Percentiles rank a stretch among this genome's conserved stretches.
Evolutionary conservation across 2,888 invertebrate species (phyloP).

Genomic region (Thereva nobilitata): DNA sequence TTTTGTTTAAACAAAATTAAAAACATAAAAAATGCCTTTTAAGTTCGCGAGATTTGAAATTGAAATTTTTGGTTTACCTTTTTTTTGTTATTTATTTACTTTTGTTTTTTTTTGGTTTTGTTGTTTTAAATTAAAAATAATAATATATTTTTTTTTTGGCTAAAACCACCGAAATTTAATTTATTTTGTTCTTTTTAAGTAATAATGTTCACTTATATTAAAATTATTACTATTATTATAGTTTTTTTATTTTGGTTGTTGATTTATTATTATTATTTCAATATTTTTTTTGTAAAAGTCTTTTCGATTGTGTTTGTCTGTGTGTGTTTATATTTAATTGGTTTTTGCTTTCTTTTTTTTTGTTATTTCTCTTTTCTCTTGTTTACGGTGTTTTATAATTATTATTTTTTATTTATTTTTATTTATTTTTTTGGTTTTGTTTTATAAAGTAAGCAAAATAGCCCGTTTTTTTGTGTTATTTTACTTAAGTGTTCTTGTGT

Average conservation of each 20-base stretch:
- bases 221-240: neutral
- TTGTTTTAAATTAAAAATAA: neutral
- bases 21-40: conserved; percentile 27
- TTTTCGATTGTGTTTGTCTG: conserved; percentile 31
- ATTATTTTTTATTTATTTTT: conserved; percentile 12
- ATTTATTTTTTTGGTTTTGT: conserved; percentile 4
- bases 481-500: too few species aligned
- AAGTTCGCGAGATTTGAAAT: conserved; percentile 17
- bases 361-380: conserved; percentile 22
- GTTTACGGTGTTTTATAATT: too few species aligned
- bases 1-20: conserved; percentile 14
- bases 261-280: neutral
- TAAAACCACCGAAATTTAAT: neutral
- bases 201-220: too few species aligned
- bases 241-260: conserved; percentile 2
- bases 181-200: conserved; percentile 1
- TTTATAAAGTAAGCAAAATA: conserved; percentile 34
- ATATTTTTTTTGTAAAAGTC: conserved; percentile 16
- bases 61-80: neutral
- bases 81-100: conserved; percentile 11
- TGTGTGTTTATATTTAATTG: conserved; percentile 7
- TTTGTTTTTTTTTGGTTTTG: neutral
- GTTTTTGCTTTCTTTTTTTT: conserved; percentile 5
- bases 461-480: conserved; percentile 32
- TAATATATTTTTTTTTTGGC: too few species aligned